These are phyloP conservation scores for Asteroscopus sphinx DNA, from an alignment of 2,888 invertebrate species.

Conservation along the genomic window DNA sequence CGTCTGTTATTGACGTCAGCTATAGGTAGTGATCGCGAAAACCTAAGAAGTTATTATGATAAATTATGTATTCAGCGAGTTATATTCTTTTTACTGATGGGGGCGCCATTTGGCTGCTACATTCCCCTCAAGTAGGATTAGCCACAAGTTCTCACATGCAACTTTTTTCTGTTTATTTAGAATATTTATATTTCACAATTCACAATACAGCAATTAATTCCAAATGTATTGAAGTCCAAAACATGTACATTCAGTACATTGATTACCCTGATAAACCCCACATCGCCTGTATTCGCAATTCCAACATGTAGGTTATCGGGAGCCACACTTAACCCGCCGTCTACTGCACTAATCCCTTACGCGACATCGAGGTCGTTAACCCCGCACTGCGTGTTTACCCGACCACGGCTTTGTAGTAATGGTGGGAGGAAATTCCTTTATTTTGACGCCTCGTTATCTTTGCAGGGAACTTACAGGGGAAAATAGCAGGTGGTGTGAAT, in stretches of 20 bases:
- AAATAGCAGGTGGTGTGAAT: slow-evolving; percentile 27
- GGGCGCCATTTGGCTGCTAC: too few relatives aligned
- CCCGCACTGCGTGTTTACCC: slow-evolving; percentile 39
- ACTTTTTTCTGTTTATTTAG: too few relatives aligned
- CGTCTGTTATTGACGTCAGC: too few relatives aligned
- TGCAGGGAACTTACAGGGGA: background rate
- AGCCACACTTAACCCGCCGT: background rate
- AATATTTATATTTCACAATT: too few relatives aligned
- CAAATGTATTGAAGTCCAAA: too few relatives aligned
- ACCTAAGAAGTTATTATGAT: too few relatives aligned
- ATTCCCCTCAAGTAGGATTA: too few relatives aligned
- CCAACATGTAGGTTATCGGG: background rate
- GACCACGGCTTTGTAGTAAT: slow-evolving; percentile 24
- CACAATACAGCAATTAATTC: too few relatives aligned
- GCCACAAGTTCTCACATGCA: too few relatives aligned
- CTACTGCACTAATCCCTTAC: slow-evolving; percentile 14
- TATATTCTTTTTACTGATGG: too few relatives aligned
- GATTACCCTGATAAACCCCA: background rate
- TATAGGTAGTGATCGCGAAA: too few relatives aligned
- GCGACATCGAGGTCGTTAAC: slow-evolving; percentile 53
- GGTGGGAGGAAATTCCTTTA: slow-evolving; percentile 33
- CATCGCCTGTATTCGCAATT: background rate
- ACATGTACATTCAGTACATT: background rate
- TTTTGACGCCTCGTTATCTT: slow-evolving; percentile 28
- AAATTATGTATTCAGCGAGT: too few relatives aligned